Base-by-base conservation (phyloP, 2,113 vertebrate species). In the Rallus limicola region DNA sequence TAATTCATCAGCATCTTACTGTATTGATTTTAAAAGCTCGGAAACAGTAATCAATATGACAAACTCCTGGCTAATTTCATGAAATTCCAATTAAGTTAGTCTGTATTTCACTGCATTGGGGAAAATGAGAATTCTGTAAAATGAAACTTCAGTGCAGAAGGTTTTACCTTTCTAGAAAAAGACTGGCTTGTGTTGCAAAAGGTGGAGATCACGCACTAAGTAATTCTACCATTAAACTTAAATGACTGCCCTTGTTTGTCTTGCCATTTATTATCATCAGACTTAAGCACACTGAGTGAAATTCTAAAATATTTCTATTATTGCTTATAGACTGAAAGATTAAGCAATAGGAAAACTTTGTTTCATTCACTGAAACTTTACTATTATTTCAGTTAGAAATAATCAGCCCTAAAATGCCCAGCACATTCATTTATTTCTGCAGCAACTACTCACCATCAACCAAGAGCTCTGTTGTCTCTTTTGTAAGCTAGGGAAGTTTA, bases 1-100 rank as follows among this genome's bases (percentile, higher is more conserved):
- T 83, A 71, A 86, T 95, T 97, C 14, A 3, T 74, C 63, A 58
- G 44, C 25, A 40, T 56, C 96, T 96, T 80, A 55, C 59, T 86
- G 16, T 68, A 59, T 69, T 85, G 42, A 91, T 84, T 90, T 71
- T 92, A 86, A 69, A 86, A 74, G n/a, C n/a, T 89, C 52, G 81
- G 52, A 83, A 92, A 60, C 9, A 55, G 63, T 6, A 88, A 85
- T 56, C 60, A 67, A 71, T 55, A 40, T 46, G 25, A 91, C 26
- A 86, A 93, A 89, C 14, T 91, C 84, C 69, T 56, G 25, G 33
- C 67, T 71, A 90, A 92, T 33, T 82, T 94, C 2, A 90, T 44
- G 9, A 91, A 58, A 85, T 86, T 92, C 60, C 86, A 58, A 56
- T 86, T 68, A 94, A 93, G 28, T 80, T 40, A 84, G 10, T 59